A percentile compares a stretch with the other conserved stretches of the same genome.
These are phyloP conservation scores for Limenitis camilla DNA, from an alignment of 2,888 invertebrate genomes.

Conservation along the genomic window DNA sequence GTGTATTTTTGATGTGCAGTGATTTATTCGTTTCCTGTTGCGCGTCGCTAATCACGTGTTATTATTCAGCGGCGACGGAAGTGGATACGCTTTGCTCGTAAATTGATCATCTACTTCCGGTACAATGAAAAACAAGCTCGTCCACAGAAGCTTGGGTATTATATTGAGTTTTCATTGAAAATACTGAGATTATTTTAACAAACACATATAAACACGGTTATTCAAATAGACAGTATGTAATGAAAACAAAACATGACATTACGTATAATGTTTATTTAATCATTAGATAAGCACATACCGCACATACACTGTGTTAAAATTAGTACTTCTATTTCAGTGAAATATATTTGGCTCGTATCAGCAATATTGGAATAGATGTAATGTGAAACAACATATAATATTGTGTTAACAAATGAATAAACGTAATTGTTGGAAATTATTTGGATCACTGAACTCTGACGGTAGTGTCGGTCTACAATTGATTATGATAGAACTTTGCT, in stretches of 20 bases:
- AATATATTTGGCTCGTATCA: background rate
- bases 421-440: slow-evolving; percentile 1
- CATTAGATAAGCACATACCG: background rate
- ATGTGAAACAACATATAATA: slow-evolving; percentile 2
- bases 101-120: slow-evolving; percentile 11
- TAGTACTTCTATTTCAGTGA: background rate
- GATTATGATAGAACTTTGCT: too few relatives aligned
- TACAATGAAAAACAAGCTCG: background rate
- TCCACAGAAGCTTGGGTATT: background rate
- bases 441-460: background rate
- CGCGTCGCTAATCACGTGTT: slow-evolving; percentile 19
- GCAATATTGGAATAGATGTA: background rate
- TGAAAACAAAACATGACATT: too few relatives aligned
- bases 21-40: slow-evolving; percentile 12
- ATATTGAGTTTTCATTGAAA: too few relatives aligned
- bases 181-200: too few relatives aligned
- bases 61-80: slow-evolving; percentile 20
- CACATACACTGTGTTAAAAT: background rate
- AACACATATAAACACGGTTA: too few relatives aligned
- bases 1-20: slow-evolving; percentile 1
- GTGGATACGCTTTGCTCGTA: slow-evolving; percentile 14
- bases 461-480: too few relatives aligned
- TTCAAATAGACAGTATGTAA: too few relatives aligned
- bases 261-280: too few relatives aligned
- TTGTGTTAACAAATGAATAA: slow-evolving; percentile 4